Base-by-base conservation (phyloP, 2,113 vertebrate species). In the Oryzias javanicus region DNA sequence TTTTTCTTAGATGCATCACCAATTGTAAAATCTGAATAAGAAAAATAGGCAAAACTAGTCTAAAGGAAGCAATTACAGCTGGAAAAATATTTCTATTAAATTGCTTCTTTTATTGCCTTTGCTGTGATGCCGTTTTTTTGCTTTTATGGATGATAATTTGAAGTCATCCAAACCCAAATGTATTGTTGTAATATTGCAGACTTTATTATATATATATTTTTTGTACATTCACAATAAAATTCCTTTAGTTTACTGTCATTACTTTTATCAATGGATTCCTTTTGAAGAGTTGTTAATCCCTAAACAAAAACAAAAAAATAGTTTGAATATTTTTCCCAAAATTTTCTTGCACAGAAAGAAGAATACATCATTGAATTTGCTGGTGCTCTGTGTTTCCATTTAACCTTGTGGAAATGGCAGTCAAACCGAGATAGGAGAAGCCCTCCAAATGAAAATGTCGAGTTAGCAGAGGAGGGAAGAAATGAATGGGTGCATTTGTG, bases 401-500 rank as follows among this genome's bases (percentile, higher is more conserved):
- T 67, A 80, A 76, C 29, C 40, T 45, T 35, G 54, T 64, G 29
- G 44, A 64, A 68, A 78, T 58, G 50, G 66, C 76, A 67, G 44
- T 69, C 42, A 42, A 19, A 61, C 64, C 14, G 40, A 58, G 56
- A 77, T 16, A 52, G 49, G 76, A 72, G 56, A 67, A 55, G 29
- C 65, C 75, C 53, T 67, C 24, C n/a, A 25, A 65, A 78, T 45
- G 49, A 77, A 74, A 84, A 68, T 5, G 50, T 56, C 49, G 29
- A 45, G 48, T 71, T 72, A 67, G 70, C 60, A 57, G 52, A 64
- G 77, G 58, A 77, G 45, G 64, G 56, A 69, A 57, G 56, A 74
- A 86, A 83, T 61, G 78, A 86, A 87, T 74, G 56, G 55, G 44
- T 42, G 49, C 83, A 79, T 87, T 83, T 86, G 53, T 74, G 78